Evolutionary conservation across 2,888 invertebrate genomes (phyloP), one percentile per base, ranked within the genome.

Genomic region (Megaustenia siamemsis): DNA sequence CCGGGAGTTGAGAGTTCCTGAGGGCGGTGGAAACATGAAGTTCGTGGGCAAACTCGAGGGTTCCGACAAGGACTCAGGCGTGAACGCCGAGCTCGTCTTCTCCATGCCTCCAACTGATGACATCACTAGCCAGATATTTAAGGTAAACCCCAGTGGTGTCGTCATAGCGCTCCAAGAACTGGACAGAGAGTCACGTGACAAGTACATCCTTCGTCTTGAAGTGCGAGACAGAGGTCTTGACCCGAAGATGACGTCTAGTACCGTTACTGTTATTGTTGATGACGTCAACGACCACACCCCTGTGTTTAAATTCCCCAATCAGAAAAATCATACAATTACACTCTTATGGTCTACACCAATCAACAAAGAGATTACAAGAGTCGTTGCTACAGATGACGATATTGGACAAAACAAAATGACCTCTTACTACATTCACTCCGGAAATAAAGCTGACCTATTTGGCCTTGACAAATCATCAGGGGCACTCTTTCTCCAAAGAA

Each of bases 271-370:
- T 89, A 96, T 97, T 0, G 96, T 99, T 0, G 96, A 97, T 0
- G 99, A 99, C 93, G 98, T 98, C 0, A 99, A 99, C 93, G 99
- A 99, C 93, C 99, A 99, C 93, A 96, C 97, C 8, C 99, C 99
- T 0, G 86, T 88, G 10, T 91, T 93, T 43, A 85, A 88, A 2
- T 92, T 91, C 86, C 93, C 93, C 1, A 89, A 87, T 81, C 88
- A 89, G 73, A 86, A 86, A 53, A 92, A 93, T 86, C 90, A 90
- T 68, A 91, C 92, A 0, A 89, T 90, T 40, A 84, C 87, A n/a
- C 69, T 93, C 5, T 87, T 90, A 40, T 88, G 90, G 86, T 88
- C 90, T 21, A 86, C 90, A 18, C 89, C 89, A 10, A 87, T 89
- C 0, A 92, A 92, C 18, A 89, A 87, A 35, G 81, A 90, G 49